Evolutionary conservation across 2,113 vertebrate genomes (phyloP).

Genomic region (Nyctereutes procyonoides): DNA sequence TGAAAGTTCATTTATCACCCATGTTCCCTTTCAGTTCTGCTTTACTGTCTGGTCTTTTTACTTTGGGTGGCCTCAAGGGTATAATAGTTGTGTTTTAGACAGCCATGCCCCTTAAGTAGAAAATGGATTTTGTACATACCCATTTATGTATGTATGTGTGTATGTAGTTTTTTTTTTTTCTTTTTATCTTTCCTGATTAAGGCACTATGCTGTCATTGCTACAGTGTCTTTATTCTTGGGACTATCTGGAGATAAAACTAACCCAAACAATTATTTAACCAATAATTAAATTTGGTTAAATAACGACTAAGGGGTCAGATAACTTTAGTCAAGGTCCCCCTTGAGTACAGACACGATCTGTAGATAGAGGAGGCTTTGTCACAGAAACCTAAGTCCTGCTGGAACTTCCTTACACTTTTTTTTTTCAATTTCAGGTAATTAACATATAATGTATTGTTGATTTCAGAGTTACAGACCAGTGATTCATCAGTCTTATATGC

Average conservation of each 20-base stretch:
- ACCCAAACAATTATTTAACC: not conserved
- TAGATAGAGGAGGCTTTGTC: not conserved
- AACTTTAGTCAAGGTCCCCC: not conserved
- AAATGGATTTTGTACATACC: not conserved
- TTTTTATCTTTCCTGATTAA: conserved; percentile 27
- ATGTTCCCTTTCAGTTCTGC: not conserved
- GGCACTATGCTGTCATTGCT: not conserved
- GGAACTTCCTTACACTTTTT: not conserved
- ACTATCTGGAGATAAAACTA: conserved; percentile 33
- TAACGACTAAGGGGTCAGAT: conserved; percentile 8
- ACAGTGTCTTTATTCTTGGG: conserved; percentile 12
- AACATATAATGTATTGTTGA: too few species aligned
- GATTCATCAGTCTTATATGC: too few species aligned
- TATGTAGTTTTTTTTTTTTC: not conserved
- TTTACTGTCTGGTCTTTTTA: not conserved
- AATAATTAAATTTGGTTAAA: conserved; percentile 59
- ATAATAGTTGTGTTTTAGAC: not conserved
- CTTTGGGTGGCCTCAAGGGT: not conserved
- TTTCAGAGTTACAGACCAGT: too few species aligned
- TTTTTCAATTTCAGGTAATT: too few species aligned
- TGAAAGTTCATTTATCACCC: conserved; percentile 10
- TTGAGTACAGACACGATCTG: too few species aligned
- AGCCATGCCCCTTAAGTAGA: not conserved
- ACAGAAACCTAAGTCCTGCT: conserved; percentile 2
- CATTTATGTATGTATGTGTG: not conserved